phyloP scores from a whole-genome alignment of 2,113 vertebrate genomes.

The Syngnathoides biaculeatus region DNA sequence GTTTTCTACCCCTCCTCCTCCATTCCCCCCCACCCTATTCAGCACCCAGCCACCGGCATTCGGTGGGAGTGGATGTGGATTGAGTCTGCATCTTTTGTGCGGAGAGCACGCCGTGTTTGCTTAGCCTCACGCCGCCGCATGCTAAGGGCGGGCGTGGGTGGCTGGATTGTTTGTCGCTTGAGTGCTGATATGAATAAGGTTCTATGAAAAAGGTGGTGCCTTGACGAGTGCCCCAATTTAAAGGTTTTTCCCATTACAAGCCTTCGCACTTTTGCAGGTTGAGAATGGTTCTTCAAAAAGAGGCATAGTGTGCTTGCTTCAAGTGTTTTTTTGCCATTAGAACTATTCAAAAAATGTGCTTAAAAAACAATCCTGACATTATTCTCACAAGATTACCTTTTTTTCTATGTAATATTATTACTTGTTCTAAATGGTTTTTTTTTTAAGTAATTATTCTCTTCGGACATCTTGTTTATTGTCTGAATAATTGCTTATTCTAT shows the following conservation, averaged over 20 bases:
- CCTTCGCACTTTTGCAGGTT: too few relatives aligned
- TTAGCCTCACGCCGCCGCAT: slow-evolving; percentile 52
- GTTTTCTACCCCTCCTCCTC: slow-evolving; percentile 46
- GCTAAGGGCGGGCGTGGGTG: neutral
- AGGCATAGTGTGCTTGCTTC: neutral
- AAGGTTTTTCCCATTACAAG: neutral
- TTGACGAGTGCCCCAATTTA: neutral
- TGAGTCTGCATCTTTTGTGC: slow-evolving; percentile 64
- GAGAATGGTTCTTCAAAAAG: neutral
- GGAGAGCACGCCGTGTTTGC: slow-evolving; percentile 65
- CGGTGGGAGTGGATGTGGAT: slow-evolving; percentile 27
- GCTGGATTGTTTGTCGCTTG: neutral
- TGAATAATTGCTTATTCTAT: too few relatives aligned
- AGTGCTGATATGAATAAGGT: neutral
- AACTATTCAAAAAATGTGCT: too few relatives aligned
- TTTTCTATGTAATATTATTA: too few relatives aligned
- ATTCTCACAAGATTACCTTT: too few relatives aligned
- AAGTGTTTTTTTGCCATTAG: neutral
- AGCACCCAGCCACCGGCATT: slow-evolving; percentile 8
- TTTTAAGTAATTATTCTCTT: too few relatives aligned
- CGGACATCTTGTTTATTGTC: too few relatives aligned
- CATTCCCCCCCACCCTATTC: slow-evolving; percentile 47
- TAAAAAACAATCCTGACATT: too few relatives aligned
- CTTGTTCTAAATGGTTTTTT: too few relatives aligned
- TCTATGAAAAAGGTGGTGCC: neutral